These are phyloP conservation scores for Molossus molossus DNA, from an alignment of 2,797 vertebrate genomes.

Conservation along the genomic window DNA sequence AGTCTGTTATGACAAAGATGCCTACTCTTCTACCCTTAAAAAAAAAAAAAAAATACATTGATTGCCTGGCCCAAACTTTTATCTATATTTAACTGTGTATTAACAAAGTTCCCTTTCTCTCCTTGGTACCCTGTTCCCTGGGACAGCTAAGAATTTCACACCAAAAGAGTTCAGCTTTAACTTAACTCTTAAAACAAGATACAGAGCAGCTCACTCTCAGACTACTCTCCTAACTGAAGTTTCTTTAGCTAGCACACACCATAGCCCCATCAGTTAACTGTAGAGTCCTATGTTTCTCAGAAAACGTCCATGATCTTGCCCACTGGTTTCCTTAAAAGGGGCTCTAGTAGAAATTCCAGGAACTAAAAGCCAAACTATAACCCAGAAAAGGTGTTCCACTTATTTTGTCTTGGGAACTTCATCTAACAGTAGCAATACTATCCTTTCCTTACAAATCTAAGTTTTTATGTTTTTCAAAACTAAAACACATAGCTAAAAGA, in stretches of 20 bases:
- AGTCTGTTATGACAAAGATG: background rate
- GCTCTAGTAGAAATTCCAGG: conserved; percentile 16
- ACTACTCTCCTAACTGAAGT: background rate
- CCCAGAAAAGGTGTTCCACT: background rate
- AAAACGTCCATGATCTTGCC: background rate
- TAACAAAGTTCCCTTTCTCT: conserved; percentile 25
- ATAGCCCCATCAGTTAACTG: background rate
- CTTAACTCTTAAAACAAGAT: conserved; percentile 14
- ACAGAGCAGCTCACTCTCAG: background rate
- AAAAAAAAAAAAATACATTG: background rate
- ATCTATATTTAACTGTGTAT: background rate
- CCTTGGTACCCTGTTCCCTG: background rate
- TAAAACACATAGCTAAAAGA: conserved; percentile 21
- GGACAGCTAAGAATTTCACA: conserved; percentile 41
- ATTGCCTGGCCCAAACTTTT: background rate
- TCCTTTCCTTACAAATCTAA: background rate
- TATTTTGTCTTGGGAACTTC: background rate
- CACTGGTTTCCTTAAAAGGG: background rate
- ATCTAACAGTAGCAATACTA: background rate
- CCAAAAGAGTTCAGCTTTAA: background rate
- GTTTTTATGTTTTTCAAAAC: conserved; percentile 28
- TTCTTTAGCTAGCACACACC: background rate
- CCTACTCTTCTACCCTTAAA: conserved; percentile 12
- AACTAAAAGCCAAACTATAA: conserved; percentile 41
- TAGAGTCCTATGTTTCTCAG: background rate